phyloP scores from a whole-genome alignment of 2,797 vertebrate genomes.

The Enteromius fasciolatus region DNA sequence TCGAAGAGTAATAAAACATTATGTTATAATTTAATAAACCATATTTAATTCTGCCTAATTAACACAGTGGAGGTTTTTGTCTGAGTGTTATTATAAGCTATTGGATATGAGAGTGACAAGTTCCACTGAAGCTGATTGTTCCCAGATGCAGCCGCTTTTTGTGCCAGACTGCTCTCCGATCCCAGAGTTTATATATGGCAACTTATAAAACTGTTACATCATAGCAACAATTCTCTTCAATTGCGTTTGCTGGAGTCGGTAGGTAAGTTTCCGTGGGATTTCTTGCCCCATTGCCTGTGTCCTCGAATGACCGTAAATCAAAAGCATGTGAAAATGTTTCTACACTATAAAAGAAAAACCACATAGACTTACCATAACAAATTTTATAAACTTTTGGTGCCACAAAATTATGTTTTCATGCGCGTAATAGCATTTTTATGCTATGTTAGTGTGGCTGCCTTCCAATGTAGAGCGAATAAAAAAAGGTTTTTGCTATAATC shows the following conservation, averaged over 20 bases:
- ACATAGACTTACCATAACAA: background rate
- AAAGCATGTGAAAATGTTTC: conserved; percentile 41
- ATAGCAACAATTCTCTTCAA: conserved; percentile 52
- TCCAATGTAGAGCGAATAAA: background rate
- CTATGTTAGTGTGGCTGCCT: background rate
- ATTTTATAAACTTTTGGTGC: background rate
- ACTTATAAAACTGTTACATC: conserved; percentile 76
- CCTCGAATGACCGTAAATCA: conserved; percentile 69
- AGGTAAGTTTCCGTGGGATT: conserved; percentile 54
- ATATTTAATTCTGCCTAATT: background rate
- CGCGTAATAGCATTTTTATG: background rate
- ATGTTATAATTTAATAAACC: background rate
- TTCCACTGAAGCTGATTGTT: conserved; percentile 71
- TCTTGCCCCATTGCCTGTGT: conserved; percentile 53
- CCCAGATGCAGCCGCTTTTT: conserved; percentile 71
- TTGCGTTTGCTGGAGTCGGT: conserved; percentile 43
- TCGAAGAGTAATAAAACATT: background rate
- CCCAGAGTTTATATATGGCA: conserved; percentile 75
- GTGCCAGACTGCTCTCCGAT: conserved; percentile 71
- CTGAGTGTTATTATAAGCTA: conserved; percentile 50
- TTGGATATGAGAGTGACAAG: conserved; percentile 44
- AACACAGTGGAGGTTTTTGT: background rate
- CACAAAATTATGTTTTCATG: conserved; percentile 30
- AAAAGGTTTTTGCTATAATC: background rate
- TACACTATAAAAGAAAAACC: conserved; percentile 29